Evolutionary conservation across 2,113 vertebrate species (phyloP).

Genomic region (Salvelinus alpinus): DNA sequence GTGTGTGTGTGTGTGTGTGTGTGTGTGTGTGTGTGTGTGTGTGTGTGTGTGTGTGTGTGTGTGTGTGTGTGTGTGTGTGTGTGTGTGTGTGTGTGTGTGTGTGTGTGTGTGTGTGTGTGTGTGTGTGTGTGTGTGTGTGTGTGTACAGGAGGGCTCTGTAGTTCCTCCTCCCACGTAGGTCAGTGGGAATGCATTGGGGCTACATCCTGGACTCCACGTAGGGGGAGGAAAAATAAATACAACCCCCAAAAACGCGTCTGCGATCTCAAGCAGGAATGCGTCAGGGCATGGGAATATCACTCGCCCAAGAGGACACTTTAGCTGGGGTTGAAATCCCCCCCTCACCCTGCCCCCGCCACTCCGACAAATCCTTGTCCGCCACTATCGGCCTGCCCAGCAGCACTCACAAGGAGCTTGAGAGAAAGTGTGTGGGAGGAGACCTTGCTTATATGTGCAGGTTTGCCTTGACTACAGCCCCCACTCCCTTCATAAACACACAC

Average conservation of each 20-base stretch:
- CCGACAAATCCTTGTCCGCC: conserved; percentile 48
- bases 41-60: background rate
- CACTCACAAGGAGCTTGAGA: conserved; percentile 71
- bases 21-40: conserved; percentile 2
- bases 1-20: no score
- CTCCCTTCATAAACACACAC: background rate
- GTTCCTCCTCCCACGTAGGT: conserved; percentile 81
- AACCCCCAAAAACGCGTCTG: conserved; percentile 71
- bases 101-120: no score
- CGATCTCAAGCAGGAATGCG: conserved; percentile 84
- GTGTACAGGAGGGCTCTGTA: conserved; percentile 71
- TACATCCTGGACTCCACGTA: conserved; percentile 87
- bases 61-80: background rate
- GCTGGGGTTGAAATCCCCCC: conserved; percentile 75
- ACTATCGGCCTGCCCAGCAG: conserved; percentile 79
- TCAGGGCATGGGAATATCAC: conserved; percentile 87
- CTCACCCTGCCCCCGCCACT: conserved; percentile 25
- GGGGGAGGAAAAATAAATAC: conserved; percentile 70
- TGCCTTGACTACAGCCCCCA: conserved; percentile 42
- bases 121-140: background rate
- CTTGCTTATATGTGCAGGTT: conserved; percentile 32
- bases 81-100: background rate
- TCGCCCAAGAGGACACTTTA: conserved; percentile 81
- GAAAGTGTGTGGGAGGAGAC: conserved; percentile 77
- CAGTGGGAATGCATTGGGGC: conserved; percentile 85